Percentiles rank a stretch among this genome's conserved stretches.
phyloP scores from a whole-genome alignment of 2,888 invertebrate species.

The Nephrotoma appendiculata region DNA sequence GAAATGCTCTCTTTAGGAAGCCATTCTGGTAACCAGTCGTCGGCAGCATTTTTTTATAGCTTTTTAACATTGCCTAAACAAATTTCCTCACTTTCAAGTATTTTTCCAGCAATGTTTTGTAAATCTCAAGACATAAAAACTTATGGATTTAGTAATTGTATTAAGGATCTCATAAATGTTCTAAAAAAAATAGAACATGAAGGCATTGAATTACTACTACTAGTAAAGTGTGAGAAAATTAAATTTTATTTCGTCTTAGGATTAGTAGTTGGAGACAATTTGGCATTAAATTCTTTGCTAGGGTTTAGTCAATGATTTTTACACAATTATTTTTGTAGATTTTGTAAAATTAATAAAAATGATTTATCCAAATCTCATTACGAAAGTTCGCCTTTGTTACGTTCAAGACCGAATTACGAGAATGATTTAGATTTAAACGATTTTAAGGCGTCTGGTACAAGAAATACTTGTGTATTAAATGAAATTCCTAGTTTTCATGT shows the following conservation, averaged over 20 bases:
- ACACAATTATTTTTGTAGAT: slow-evolving; percentile 12
- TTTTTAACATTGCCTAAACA: neutral
- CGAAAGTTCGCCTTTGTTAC: neutral
- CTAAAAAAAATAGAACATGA: slow-evolving; percentile 11
- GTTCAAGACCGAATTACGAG: slow-evolving; percentile 2
- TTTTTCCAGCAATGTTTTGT: no score
- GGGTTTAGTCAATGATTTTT: slow-evolving; percentile 11
- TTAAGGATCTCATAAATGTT: slow-evolving; percentile 9
- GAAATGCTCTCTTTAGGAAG: neutral
- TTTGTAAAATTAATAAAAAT: slow-evolving; percentile 6
- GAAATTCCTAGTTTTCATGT: slow-evolving; percentile 11
- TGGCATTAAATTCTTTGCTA: slow-evolving; percentile 8
- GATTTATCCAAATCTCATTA: neutral
- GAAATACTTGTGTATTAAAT: slow-evolving; percentile 10
- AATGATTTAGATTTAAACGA: slow-evolving; percentile 1
- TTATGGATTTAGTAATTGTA: no score
- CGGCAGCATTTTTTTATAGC: neutral
- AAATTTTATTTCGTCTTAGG: slow-evolving; percentile 10
- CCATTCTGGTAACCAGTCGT: neutral
- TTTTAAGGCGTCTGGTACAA: slow-evolving; percentile 10
- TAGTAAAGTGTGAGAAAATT: neutral
- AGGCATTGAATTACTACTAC: slow-evolving; percentile 6
- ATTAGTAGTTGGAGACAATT: no score
- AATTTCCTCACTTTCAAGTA: no score
- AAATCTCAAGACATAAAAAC: no score